Conservation (phyloP, 2,888 invertebrate species). For the Eumerus sabulonum region DNA sequence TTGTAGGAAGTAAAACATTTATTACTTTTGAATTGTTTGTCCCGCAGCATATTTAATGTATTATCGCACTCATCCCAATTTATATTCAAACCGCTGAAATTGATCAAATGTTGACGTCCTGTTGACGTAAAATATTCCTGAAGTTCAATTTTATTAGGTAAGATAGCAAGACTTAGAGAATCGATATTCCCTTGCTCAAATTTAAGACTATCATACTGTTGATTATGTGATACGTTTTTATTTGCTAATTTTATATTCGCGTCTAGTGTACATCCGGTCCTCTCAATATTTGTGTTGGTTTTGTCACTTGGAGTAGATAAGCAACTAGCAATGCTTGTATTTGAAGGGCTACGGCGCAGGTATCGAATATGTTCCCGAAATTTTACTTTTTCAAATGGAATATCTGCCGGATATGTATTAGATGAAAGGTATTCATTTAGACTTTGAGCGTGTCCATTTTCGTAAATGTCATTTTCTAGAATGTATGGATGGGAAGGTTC, state of each 20-base stretch:
- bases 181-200: no score
- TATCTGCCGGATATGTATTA: constrained; percentile 53
- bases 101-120: constrained; percentile 72
- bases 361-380: constrained; percentile 77
- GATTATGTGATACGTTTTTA: no score
- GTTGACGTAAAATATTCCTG: constrained; percentile 73
- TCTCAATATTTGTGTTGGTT: no score
- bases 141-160: no score
- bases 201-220: no score
- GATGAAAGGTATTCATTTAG: no score
- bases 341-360: constrained; percentile 77
- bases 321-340: constrained; percentile 73
- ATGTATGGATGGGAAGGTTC: no score
- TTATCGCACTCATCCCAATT: constrained; percentile 74
- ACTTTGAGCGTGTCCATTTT: no score
- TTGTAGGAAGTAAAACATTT: constrained; percentile 72
- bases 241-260: no score
- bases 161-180: no score
- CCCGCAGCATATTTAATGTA: constrained; percentile 72
- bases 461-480: no score
- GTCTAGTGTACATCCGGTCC: no score
- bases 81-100: constrained; percentile 53
- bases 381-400: constrained; percentile 76
- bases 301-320: constrained; percentile 69
- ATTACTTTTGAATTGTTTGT: constrained; percentile 67